These are phyloP conservation scores for Ahaetulla prasina DNA, from an alignment of 2,113 vertebrate species.

Conservation along the genomic window DNA sequence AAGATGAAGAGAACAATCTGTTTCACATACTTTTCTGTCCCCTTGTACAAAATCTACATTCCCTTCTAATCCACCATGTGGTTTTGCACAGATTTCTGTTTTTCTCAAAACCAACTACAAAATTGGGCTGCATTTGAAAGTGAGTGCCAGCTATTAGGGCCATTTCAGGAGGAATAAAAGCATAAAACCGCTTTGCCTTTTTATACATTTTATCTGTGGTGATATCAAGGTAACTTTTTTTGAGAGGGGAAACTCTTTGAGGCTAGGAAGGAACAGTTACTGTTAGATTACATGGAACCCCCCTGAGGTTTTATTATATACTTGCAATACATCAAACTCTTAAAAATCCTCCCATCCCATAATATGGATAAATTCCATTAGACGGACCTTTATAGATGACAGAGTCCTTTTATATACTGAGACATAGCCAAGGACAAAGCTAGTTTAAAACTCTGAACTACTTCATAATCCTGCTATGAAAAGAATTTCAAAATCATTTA, in stretches of 20 bases:
- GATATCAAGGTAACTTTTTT: conserved; percentile 25
- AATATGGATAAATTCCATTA: not conserved
- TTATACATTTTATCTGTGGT: conserved; percentile 10
- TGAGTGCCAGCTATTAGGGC: not conserved
- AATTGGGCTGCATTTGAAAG: not conserved
- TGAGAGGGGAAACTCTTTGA: not conserved
- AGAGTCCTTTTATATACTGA: conserved; percentile 8
- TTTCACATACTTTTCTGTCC: not conserved
- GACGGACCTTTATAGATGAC: conserved; percentile 6
- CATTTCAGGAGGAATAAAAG: not conserved
- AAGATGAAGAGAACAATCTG: not conserved
- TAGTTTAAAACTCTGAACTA: conserved; percentile 24
- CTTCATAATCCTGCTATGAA: conserved; percentile 11
- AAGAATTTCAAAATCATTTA: conserved; percentile 9
- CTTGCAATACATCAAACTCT: not conserved
- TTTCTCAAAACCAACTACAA: not conserved
- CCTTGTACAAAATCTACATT: not conserved
- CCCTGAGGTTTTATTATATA: conserved; percentile 25
- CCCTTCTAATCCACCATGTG: not conserved
- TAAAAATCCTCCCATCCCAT: conserved; percentile 8
- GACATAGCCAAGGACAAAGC: not conserved
- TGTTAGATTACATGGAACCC: not conserved
- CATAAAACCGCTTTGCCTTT: not conserved
- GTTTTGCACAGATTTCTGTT: not conserved
- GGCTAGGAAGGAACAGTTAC: not conserved